Percentiles rank a stretch among this genome's conserved stretches.
These are phyloP conservation scores for Charadrius vociferus DNA, from an alignment of 2,113 vertebrate genomes.

Conservation along the genomic window DNA sequence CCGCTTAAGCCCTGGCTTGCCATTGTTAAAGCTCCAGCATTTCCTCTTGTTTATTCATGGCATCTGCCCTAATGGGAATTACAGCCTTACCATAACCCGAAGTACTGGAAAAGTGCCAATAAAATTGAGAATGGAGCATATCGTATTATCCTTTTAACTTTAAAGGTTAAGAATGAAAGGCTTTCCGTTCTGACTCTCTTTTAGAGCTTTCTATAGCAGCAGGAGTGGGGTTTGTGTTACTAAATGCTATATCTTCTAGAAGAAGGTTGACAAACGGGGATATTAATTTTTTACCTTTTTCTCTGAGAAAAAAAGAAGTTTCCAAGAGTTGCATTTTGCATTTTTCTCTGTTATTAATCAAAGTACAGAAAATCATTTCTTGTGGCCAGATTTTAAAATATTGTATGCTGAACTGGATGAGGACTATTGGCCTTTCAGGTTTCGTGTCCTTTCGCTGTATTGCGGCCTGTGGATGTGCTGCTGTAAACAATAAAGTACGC, in stretches of 20 bases:
- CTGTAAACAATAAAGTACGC: background rate
- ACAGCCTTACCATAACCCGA: background rate
- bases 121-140: background rate
- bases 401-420: background rate
- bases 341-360: background rate
- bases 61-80: background rate
- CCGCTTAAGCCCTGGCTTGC: background rate
- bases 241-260: background rate
- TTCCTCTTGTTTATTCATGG: slow-evolving; percentile 18
- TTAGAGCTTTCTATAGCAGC: background rate
- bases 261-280: background rate
- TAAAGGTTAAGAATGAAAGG: slow-evolving; percentile 8
- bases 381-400: background rate
- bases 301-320: background rate
- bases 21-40: background rate
- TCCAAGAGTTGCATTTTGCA: background rate
- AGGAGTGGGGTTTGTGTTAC: background rate
- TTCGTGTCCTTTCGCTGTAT: background rate
- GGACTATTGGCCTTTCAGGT: background rate
- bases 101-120: slow-evolving; percentile 8
- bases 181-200: background rate
- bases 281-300: background rate
- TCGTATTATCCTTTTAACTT: background rate
- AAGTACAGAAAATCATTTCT: background rate
- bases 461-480: background rate